Conservation (phyloP, 2,113 vertebrate genomes). For the Oreotragus oreotragus region DNA sequence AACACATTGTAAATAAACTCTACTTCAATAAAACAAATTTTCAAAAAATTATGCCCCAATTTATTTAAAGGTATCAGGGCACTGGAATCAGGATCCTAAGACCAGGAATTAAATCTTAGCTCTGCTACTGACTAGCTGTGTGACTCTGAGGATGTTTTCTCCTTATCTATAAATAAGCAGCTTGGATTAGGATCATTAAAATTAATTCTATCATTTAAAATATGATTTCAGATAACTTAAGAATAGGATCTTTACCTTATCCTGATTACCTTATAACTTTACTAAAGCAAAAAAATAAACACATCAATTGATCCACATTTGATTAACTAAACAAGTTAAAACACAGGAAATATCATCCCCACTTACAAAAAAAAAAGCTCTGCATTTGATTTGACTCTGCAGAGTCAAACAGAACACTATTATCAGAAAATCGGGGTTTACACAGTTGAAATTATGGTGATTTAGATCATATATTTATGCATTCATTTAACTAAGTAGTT, state of each 20-base stretch:
- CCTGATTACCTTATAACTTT: not conserved
- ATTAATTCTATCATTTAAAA: not conserved
- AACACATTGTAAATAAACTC: not conserved
- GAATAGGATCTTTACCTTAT: not conserved
- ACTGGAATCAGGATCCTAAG: not conserved
- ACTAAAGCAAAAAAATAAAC: not conserved
- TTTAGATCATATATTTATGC: slow-evolving; percentile 15
- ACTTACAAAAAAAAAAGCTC: not conserved
- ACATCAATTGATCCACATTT: not conserved
- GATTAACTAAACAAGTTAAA: slow-evolving; percentile 6
- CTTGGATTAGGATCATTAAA: not conserved
- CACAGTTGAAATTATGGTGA: not conserved
- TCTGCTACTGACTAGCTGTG: not conserved
- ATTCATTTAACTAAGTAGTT: slow-evolving; percentile 17
- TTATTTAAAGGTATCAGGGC: not conserved
- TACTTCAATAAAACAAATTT: not conserved
- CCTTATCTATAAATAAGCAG: not conserved
- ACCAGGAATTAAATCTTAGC: not conserved
- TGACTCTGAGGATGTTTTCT: not conserved
- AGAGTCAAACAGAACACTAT: not conserved
- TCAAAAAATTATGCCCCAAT: not conserved
- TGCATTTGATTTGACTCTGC: not conserved
- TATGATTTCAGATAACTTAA: not conserved
- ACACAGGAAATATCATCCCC: not conserved
- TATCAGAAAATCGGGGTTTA: not conserved